phyloP scores from a whole-genome alignment of 2,113 vertebrate species.

The Synodontis membranacea region DNA sequence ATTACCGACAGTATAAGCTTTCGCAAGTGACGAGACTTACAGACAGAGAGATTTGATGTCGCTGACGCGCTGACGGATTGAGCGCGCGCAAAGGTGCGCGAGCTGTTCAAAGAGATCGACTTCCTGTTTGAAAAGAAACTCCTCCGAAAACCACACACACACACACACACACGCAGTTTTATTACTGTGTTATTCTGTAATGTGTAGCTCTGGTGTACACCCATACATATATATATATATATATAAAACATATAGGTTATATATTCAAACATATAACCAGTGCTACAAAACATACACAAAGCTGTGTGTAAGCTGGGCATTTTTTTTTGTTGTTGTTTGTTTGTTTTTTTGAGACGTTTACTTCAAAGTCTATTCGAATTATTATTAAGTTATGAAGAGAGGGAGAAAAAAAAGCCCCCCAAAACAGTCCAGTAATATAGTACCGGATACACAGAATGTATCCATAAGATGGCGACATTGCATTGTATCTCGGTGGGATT shows the following conservation, averaged over 20 bases:
- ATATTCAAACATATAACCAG: too few species aligned
- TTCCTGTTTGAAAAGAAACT: conserved; percentile 55
- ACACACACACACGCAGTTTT: neutral
- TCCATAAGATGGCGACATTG: conserved; percentile 40
- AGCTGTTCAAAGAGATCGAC: conserved; percentile 32
- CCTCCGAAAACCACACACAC: conserved; percentile 23
- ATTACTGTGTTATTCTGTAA: neutral
- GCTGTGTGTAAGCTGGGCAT: too few species aligned
- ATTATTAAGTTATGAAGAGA: neutral
- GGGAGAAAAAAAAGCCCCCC: too few species aligned
- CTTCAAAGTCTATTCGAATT: neutral
- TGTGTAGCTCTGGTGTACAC: too few species aligned
- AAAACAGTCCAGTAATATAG: neutral
- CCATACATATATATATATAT: neutral
- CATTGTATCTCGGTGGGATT: neutral
- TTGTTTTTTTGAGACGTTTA: neutral
- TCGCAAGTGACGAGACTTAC: neutral
- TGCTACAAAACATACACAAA: too few species aligned
- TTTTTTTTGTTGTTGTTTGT: too few species aligned
- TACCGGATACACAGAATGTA: neutral
- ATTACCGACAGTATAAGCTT: neutral
- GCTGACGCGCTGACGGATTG: conserved; percentile 3
- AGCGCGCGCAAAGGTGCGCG: neutral
- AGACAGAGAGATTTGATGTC: neutral
- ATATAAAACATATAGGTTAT: too few species aligned